Percentiles rank a stretch among this genome's conserved stretches.
Conservation (phyloP, 2,888 invertebrate genomes). For the Hoplodrina ambigua region DNA sequence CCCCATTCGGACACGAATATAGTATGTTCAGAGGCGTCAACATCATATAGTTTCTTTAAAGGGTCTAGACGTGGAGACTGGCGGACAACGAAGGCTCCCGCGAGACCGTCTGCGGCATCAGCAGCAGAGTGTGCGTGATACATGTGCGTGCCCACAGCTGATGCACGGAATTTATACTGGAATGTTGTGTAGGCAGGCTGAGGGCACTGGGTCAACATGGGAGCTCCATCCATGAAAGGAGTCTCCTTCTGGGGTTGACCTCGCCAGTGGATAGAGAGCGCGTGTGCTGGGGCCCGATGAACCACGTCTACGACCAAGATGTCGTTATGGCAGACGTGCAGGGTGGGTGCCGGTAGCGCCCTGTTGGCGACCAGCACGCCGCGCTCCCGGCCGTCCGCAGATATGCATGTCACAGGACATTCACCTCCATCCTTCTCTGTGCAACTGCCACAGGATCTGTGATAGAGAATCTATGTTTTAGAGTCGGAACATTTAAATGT, state of each 20-base stretch:
- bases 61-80: slow-evolving; percentile 91
- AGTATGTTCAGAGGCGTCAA: slow-evolving; percentile 93
- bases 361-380: slow-evolving; percentile 93
- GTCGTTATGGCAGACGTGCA: slow-evolving; percentile 94
- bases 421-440: slow-evolving; percentile 89
- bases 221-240: slow-evolving; percentile 95
- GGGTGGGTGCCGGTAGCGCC: slow-evolving; percentile 91
- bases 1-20: slow-evolving; percentile 94
- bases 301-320: slow-evolving; percentile 94
- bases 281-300: slow-evolving; percentile 93
- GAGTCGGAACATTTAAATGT: neutral
- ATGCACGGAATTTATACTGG: slow-evolving; percentile 94
- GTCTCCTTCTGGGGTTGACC: slow-evolving; percentile 93
- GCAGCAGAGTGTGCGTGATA: slow-evolving; percentile 94
- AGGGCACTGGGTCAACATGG: slow-evolving; percentile 94
- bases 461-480: slow-evolving; percentile 33
- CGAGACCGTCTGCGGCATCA: slow-evolving; percentile 92
- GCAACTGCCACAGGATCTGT: slow-evolving; percentile 92
- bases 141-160: slow-evolving; percentile 93
- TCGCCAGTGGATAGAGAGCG: slow-evolving; percentile 94
- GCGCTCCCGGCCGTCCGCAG: slow-evolving; percentile 91
- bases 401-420: slow-evolving; percentile 92
- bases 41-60: slow-evolving; percentile 92
- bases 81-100: slow-evolving; percentile 93
- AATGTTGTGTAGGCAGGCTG: slow-evolving; percentile 94